These are phyloP conservation scores for Harmothoe impar DNA, from an alignment of 2,888 invertebrate genomes.

Conservation along the genomic window DNA sequence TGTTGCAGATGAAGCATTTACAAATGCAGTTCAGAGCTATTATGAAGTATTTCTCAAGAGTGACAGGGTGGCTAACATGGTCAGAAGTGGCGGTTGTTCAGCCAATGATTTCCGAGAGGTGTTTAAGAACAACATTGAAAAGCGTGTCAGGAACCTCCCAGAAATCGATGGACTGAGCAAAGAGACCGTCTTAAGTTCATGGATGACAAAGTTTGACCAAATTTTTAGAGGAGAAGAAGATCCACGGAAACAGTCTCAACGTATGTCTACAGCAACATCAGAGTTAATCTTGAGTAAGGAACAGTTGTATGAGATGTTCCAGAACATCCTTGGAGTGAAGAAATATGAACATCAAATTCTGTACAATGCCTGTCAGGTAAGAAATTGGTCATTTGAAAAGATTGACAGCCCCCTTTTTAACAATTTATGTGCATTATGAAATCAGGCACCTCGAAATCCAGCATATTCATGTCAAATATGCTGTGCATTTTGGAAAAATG, in stretches of 20 bases:
- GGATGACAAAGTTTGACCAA: slow-evolving; percentile 99
- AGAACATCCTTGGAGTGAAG: slow-evolving; percentile 98
- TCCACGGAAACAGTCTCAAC: slow-evolving; percentile 86
- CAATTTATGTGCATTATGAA: too few relatives aligned
- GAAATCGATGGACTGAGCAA: slow-evolving; percentile 99
- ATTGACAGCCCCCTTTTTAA: slow-evolving; percentile 1
- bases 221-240: slow-evolving; percentile 89
- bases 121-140: slow-evolving; percentile 98
- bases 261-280: slow-evolving; percentile 84
- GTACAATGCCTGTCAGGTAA: slow-evolving; percentile 97
- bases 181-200: slow-evolving; percentile 98
- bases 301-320: slow-evolving; percentile 99
- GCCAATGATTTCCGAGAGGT: slow-evolving; percentile 99
- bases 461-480: background rate
- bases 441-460: slow-evolving; percentile 3
- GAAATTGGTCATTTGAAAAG: background rate
- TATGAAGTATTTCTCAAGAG: slow-evolving; percentile 95
- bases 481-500: too few relatives aligned
- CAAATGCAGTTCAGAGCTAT: slow-evolving; percentile 97
- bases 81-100: slow-evolving; percentile 98
- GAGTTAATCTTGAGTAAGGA: slow-evolving; percentile 98
- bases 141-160: slow-evolving; percentile 96
- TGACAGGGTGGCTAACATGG: slow-evolving; percentile 97
- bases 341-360: slow-evolving; percentile 99
- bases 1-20: slow-evolving; percentile 90